Base-by-base conservation (phyloP, 2,888 invertebrate species). In the Caenorhabditis afra region DNA sequence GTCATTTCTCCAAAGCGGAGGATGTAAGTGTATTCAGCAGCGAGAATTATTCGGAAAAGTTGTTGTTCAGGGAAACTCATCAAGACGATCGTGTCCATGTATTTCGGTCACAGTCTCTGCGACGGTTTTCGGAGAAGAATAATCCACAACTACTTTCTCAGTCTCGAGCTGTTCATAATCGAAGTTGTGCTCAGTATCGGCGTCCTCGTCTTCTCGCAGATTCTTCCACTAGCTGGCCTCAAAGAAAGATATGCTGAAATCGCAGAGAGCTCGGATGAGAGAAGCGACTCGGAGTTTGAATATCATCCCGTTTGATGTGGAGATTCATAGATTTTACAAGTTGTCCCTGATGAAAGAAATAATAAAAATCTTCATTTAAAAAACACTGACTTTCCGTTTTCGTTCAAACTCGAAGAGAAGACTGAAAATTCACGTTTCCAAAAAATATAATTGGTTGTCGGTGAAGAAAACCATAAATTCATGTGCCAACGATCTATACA, bases 101-200 rank as follows among this genome's bases (percentile, higher is more conserved):
- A 39, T 20, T 18, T 37, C 11, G 1, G 14, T 0, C 7, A 14
- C 12, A 20, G 20, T 2, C 41, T 57, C 16, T 57, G 57, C 16
- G 57, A 57, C 39, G 57, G 57, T 1, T 57, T 41, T 22, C 8
- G 4, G 12, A 41, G 11, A 20, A 11, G 22, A 14, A 41, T 20
- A 7, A 57, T 41, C 22, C 20, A 57, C 22, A 18, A 16, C 12
- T 22, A 39, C 14, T 57, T 57, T n/a, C 41, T 57, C 20, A 57
- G 57, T 57, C 39, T 57, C n/a, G 57, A 22, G 0, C 22, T 57
- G 0, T 41, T 57, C 14, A 7, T 11, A 18, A 16, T 12, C 1
- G 57, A 57, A 14, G 20, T 22, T 1, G 3, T 22, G 0, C 14
- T 41, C 14, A 57, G 57, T 12, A 3, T 41, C 11, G 10, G 14